Percentiles rank a stretch among this genome's conserved stretches.
phyloP scores from a whole-genome alignment of 2,797 vertebrate genomes.

The Carapus acus region DNA sequence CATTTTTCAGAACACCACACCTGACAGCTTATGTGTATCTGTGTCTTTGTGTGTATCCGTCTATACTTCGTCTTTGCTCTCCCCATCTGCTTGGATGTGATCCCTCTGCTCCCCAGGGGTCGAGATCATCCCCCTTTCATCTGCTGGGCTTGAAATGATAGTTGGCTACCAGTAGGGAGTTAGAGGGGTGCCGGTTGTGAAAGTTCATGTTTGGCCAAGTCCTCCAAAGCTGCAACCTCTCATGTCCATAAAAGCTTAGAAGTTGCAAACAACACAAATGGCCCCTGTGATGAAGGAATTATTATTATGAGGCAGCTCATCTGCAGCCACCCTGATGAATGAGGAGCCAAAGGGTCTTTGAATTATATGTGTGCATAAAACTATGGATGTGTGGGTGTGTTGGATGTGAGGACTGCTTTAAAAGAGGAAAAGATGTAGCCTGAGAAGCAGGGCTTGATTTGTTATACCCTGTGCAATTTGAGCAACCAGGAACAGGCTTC shows the following conservation, averaged over 20 bases:
- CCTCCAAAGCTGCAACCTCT: slow-evolving; percentile 8
- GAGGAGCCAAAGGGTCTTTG: too few relatives aligned
- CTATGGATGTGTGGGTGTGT: too few relatives aligned
- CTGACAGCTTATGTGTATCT: slow-evolving; percentile 11
- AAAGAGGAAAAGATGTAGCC: too few relatives aligned
- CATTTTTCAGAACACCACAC: slow-evolving; percentile 13
- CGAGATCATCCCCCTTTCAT: slow-evolving; percentile 33
- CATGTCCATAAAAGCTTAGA: slow-evolving; percentile 32
- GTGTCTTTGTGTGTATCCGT: slow-evolving; percentile 5
- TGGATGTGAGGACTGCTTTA: too few relatives aligned
- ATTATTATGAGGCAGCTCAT: slow-evolving; percentile 20
- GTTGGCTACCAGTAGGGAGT: slow-evolving; percentile 27
- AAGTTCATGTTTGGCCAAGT: slow-evolving; percentile 23
- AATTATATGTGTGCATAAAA: too few relatives aligned
- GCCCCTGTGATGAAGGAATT: slow-evolving; percentile 9
- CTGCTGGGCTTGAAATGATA: slow-evolving; percentile 43
- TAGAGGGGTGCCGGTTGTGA: slow-evolving; percentile 33
- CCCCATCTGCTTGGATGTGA: slow-evolving; percentile 13
- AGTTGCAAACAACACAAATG: slow-evolving; percentile 17
- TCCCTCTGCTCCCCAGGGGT: slow-evolving; percentile 23
- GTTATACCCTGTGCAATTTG: slow-evolving; percentile 7
- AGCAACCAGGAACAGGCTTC: slow-evolving; percentile 25
- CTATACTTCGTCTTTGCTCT: slow-evolving; percentile 6
- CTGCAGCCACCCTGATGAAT: too few relatives aligned
- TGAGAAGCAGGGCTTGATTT: too few relatives aligned